Percentiles rank a stretch among this genome's conserved stretches.
Evolutionary conservation across 2,888 invertebrate genomes (phyloP).

Genomic region (Drosophila demipolita): DNA sequence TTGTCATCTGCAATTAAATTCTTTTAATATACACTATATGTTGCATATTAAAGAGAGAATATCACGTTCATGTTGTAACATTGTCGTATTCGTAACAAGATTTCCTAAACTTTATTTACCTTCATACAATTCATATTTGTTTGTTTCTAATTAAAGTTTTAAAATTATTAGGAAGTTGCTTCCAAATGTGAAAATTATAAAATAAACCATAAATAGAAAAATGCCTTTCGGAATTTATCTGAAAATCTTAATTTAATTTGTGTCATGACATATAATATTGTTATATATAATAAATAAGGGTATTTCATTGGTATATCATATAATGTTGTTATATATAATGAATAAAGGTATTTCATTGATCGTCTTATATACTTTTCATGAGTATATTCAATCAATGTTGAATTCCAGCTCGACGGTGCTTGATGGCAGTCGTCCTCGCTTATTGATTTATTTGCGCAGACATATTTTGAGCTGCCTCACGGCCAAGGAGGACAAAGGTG

Average conservation of each 20-base stretch:
- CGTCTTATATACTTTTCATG: not conserved
- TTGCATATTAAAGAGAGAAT: not conserved
- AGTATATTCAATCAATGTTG: not conserved
- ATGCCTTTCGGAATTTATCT: not conserved
- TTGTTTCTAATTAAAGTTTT: not conserved
- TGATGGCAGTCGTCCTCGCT: not conserved
- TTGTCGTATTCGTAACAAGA: not conserved
- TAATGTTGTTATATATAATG: not conserved
- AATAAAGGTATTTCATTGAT: not conserved
- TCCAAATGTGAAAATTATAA: not conserved
- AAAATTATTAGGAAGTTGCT: not conserved
- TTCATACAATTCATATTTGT: too few species aligned
- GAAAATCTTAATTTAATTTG: not conserved
- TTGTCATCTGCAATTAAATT: not conserved
- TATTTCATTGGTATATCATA: not conserved
- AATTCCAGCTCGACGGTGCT: not conserved
- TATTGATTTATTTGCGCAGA: constrained; percentile 51
- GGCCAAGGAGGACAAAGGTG: constrained; percentile 29
- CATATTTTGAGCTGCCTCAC: constrained; percentile 21
- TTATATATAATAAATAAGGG: not conserved
- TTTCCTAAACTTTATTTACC: not conserved
- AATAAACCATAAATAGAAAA: not conserved
- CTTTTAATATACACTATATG: not conserved
- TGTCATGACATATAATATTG: not conserved
- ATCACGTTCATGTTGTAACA: not conserved